Evolutionary conservation across 2,113 vertebrate genomes (phyloP).

Genomic region (Synodontis membranacea): DNA sequence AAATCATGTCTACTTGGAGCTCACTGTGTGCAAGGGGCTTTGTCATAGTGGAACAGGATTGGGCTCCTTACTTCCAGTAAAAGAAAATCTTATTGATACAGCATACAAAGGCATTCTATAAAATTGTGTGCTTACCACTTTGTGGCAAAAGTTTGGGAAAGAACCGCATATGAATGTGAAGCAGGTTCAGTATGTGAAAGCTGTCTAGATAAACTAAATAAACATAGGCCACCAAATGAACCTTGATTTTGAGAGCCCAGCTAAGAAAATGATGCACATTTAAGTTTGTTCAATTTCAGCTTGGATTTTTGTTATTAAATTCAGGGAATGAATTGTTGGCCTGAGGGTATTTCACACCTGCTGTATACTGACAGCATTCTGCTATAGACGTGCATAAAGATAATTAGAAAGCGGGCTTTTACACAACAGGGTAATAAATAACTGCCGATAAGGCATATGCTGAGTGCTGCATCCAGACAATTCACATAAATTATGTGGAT

Average conservation of each 20-base stretch:
- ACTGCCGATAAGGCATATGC: constrained; percentile 20
- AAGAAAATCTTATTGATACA: too few species aligned
- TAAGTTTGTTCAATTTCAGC: background rate
- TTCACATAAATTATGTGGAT: constrained; percentile 40
- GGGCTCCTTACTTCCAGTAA: background rate
- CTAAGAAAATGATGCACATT: background rate
- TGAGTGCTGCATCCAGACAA: constrained; percentile 28
- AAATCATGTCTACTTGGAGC: background rate
- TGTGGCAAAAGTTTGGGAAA: too few species aligned
- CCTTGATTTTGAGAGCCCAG: background rate
- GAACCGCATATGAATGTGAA: background rate
- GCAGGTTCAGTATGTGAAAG: background rate
- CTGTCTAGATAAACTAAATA: background rate
- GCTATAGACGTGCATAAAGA: constrained; percentile 26
- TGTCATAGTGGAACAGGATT: background rate
- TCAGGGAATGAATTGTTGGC: background rate
- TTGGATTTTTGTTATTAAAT: constrained; percentile 15
- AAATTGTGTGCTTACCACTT: too few species aligned
- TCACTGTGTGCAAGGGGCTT: background rate
- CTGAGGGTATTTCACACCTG: constrained; percentile 26
- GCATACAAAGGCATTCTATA: background rate
- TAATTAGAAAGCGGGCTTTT: constrained; percentile 29
- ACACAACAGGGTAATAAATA: constrained; percentile 19
- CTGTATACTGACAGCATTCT: constrained; percentile 26
- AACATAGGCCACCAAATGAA: background rate